Evolutionary conservation across 1,140 invertebrate genomes (phyloP).

Genomic region (Eueides isabella): DNA sequence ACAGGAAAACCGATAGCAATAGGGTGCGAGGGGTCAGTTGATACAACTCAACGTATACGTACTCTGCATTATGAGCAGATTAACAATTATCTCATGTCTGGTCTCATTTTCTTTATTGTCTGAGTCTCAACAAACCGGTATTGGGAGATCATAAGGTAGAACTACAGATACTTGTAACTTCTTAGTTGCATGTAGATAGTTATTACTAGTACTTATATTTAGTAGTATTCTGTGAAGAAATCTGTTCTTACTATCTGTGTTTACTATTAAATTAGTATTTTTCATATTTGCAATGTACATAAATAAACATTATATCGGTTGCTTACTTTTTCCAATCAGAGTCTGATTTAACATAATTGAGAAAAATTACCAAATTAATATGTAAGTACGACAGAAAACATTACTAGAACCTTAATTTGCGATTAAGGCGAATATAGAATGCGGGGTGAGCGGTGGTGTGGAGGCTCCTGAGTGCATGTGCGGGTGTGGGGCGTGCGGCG

Average conservation of each 20-base stretch:
- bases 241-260: too few relatives aligned
- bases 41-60: conserved; percentile 35
- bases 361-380: conserved; percentile 75
- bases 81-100: conserved; percentile 39
- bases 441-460: conserved; percentile 82
- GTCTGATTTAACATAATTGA: conserved; percentile 23
- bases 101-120: conserved; percentile 42
- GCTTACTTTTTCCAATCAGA: background rate
- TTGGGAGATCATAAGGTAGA: conserved; percentile 20
- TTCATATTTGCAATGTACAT: background rate
- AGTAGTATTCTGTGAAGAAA: background rate
- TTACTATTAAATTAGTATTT: too few relatives aligned
- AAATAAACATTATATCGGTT: background rate
- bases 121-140: conserved; percentile 31
- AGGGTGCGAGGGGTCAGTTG: conserved; percentile 35
- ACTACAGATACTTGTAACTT: background rate
- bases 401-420: conserved; percentile 79
- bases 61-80: conserved; percentile 15
- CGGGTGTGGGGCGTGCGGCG: conserved; percentile 61
- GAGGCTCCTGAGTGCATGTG: conserved; percentile 76
- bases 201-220: background rate
- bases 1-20: background rate
- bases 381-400: conserved; percentile 76
- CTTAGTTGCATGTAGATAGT: background rate
- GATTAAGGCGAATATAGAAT: conserved; percentile 81